These are phyloP conservation scores for Drosophila trapezifrons DNA, from an alignment of 1,140 invertebrate species.

Conservation along the genomic window DNA sequence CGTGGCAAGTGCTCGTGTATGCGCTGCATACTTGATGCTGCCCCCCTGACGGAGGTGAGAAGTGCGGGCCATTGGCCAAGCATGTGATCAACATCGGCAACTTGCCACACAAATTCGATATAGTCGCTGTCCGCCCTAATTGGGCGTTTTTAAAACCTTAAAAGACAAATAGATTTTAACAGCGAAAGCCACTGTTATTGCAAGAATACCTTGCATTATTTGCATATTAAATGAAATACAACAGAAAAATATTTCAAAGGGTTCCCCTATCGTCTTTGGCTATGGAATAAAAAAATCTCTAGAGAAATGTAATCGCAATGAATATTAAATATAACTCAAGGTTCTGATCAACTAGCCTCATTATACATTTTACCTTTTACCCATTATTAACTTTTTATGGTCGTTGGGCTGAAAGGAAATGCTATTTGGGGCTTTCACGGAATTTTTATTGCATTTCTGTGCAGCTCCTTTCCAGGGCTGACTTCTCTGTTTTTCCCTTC, in stretches of 20 bases:
- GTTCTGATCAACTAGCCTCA: neutral
- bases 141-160: neutral
- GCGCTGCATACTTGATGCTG: constrained; percentile 39
- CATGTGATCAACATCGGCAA: constrained; percentile 13
- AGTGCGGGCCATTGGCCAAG: constrained; percentile 18
- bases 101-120: neutral
- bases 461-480: constrained; percentile 39
- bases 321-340: neutral
- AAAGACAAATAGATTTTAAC: no score
- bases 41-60: neutral
- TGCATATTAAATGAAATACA: neutral
- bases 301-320: neutral
- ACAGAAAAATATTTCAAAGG: no score
- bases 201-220: no score
- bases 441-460: constrained; percentile 64
- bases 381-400: constrained; percentile 5
- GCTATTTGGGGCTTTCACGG: constrained; percentile 16
- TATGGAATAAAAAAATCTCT: no score
- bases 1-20: constrained; percentile 22
- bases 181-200: no score
- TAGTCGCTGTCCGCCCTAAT: neutral
- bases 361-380: neutral
- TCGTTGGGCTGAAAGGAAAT: neutral
- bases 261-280: no score
- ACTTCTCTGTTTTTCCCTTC: neutral